Evolutionary conservation across 1,140 invertebrate genomes (phyloP).

Genomic region (Trypoxylus dichotomus): DNA sequence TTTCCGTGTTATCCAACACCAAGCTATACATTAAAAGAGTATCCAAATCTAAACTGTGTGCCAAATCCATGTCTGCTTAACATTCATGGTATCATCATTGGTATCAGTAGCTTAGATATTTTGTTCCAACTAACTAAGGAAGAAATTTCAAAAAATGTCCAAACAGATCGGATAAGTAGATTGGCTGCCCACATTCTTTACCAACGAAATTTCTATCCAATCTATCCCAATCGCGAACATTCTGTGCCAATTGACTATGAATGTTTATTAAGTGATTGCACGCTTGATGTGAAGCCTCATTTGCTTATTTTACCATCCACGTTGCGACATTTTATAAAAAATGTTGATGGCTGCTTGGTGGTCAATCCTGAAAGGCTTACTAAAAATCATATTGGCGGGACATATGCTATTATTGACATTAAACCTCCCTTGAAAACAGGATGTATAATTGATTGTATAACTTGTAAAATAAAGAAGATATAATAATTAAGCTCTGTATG

Average conservation of each 20-base stretch:
- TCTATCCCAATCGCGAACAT: slow-evolving; percentile 72
- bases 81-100: slow-evolving; percentile 76
- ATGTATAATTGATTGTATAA: slow-evolving; percentile 35
- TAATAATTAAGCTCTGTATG: slow-evolving; percentile 31
- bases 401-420: slow-evolving; percentile 58
- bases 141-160: slow-evolving; percentile 60
- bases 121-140: slow-evolving; percentile 77
- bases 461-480: slow-evolving; percentile 42
- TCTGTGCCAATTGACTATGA: slow-evolving; percentile 67
- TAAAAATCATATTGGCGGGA: slow-evolving; percentile 67
- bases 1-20: slow-evolving; percentile 81
- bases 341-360: slow-evolving; percentile 73
- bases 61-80: slow-evolving; percentile 79
- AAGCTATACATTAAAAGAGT: slow-evolving; percentile 60
- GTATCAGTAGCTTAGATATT: slow-evolving; percentile 79
- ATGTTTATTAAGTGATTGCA: slow-evolving; percentile 68
- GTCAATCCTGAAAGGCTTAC: slow-evolving; percentile 82
- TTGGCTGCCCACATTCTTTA: slow-evolving; percentile 72
- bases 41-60: slow-evolving; percentile 59
- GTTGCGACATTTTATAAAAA: slow-evolving; percentile 80
- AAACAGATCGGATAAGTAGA: slow-evolving; percentile 67
- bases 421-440: neutral
- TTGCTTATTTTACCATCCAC: slow-evolving; percentile 83
- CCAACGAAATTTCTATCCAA: slow-evolving; percentile 81
- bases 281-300: slow-evolving; percentile 73